phyloP scores from a whole-genome alignment of 1,140 invertebrate genomes.

The Drosophila parvula region DNA sequence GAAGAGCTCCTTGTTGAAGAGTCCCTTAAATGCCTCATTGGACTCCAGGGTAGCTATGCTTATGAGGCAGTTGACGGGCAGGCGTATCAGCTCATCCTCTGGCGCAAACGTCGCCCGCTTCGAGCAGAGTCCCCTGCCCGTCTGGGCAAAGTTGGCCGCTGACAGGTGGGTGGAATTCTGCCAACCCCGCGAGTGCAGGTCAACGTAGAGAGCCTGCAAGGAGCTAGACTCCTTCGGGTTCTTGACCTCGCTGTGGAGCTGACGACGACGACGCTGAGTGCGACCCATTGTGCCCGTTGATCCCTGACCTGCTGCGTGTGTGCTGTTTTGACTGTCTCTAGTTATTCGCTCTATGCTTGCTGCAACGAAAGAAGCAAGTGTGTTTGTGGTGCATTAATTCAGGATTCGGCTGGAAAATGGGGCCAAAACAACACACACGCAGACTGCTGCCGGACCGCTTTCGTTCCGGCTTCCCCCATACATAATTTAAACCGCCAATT shows the following conservation, averaged over 20 bases:
- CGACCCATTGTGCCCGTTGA: conserved; percentile 67
- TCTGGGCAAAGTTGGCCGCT: conserved; percentile 38
- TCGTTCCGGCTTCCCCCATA: not conserved
- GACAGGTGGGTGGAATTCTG: conserved; percentile 60
- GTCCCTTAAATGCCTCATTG: conserved; percentile 58
- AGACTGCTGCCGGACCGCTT: conserved; percentile 60
- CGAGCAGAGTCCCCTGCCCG: conserved; percentile 73
- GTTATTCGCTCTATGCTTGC: conserved; percentile 55
- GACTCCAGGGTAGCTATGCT: conserved; percentile 66
- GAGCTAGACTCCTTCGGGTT: not conserved
- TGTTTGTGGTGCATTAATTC: conserved; percentile 36
- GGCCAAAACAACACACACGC: conserved; percentile 79
- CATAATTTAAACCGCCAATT: conserved; percentile 40
- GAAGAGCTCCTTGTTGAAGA: conserved; percentile 61
- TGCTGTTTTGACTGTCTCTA: conserved; percentile 66
- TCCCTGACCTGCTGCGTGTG: conserved; percentile 49
- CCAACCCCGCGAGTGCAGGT: conserved; percentile 63
- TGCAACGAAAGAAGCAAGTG: conserved; percentile 80
- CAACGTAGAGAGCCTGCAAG: conserved; percentile 53
- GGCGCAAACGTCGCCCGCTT: conserved; percentile 43
- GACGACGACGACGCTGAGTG: conserved; percentile 53
- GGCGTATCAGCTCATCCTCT: conserved; percentile 61
- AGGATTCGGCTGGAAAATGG: conserved; percentile 26
- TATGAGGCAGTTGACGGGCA: conserved; percentile 68
- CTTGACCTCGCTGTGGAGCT: conserved; percentile 19